phyloP scores from a whole-genome alignment of 2,888 invertebrate species.

The Taenaris catops region DNA sequence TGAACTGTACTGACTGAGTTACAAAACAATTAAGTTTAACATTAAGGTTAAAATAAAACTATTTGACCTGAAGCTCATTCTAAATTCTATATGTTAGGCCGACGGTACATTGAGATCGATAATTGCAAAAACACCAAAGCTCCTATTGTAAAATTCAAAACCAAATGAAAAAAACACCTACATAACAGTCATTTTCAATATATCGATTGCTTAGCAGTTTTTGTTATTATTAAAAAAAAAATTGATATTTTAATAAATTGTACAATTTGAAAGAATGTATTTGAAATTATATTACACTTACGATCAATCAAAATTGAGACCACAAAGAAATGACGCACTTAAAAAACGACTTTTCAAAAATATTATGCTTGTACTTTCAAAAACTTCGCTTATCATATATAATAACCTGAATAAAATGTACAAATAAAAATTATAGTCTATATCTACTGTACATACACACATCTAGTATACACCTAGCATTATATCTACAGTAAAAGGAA shows the following conservation, averaged over 20 bases:
- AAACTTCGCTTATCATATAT: background rate
- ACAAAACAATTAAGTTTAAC: conserved; percentile 1
- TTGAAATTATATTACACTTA: background rate
- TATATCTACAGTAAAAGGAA: conserved; percentile 26
- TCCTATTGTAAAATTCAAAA: no score
- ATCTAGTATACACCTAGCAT: conserved; percentile 4
- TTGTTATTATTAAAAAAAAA: no score
- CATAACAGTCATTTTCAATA: no score
- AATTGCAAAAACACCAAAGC: no score
- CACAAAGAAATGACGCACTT: background rate
- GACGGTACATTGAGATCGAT: conserved; percentile 1
- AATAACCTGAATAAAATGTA: conserved; percentile 9
- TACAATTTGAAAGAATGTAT: no score
- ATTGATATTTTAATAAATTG: no score
- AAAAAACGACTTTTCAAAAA: conserved; percentile 1
- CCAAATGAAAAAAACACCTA: no score
- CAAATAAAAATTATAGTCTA: conserved; percentile 25
- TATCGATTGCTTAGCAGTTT: no score
- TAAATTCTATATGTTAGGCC: conserved; percentile 16
- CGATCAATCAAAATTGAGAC: conserved; percentile 4
- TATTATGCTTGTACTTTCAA: conserved; percentile 4
- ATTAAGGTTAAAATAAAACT: conserved; percentile 13
- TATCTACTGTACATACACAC: conserved; percentile 24
- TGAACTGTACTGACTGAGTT: background rate
- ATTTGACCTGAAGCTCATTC: conserved; percentile 15